These are phyloP conservation scores for Coelopa frigida DNA, from an alignment of 1,140 invertebrate species.

Conservation along the genomic window DNA sequence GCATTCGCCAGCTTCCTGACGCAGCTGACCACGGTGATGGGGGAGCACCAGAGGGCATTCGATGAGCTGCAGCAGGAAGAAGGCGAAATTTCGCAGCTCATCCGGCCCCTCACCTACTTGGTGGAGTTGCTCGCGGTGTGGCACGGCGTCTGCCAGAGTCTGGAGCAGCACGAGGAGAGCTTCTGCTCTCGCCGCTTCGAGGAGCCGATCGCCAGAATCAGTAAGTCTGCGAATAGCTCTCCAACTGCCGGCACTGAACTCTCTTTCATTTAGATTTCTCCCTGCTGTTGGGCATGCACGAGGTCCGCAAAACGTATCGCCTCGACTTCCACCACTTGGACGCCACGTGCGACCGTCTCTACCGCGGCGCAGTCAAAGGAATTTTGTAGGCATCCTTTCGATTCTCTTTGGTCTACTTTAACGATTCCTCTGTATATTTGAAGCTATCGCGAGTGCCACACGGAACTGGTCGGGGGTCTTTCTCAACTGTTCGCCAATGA, in stretches of 20 bases:
- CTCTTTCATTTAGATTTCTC: background rate
- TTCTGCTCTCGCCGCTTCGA: background rate
- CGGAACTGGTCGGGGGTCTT: background rate
- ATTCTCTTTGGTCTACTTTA: background rate
- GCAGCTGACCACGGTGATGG: background rate
- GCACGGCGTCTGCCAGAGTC: background rate
- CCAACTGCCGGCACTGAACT: no score
- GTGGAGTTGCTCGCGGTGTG: background rate
- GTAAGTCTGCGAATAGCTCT: background rate
- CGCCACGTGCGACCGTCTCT: background rate
- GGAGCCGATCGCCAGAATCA: slow-evolving; percentile 6
- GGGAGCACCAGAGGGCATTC: background rate
- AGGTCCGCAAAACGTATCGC: background rate
- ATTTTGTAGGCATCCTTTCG: background rate
- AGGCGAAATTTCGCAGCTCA: background rate
- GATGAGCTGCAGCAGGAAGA: background rate
- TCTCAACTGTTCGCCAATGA: background rate
- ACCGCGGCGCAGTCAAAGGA: slow-evolving; percentile 1
- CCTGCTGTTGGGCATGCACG: background rate
- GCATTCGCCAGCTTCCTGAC: background rate
- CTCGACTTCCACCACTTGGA: background rate
- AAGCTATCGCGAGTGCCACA: background rate
- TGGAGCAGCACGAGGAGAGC: background rate
- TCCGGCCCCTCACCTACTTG: background rate
- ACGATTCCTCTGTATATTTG: background rate